These are phyloP conservation scores for Plebejus anna DNA, from an alignment of 2,888 invertebrate species.

Conservation along the genomic window DNA sequence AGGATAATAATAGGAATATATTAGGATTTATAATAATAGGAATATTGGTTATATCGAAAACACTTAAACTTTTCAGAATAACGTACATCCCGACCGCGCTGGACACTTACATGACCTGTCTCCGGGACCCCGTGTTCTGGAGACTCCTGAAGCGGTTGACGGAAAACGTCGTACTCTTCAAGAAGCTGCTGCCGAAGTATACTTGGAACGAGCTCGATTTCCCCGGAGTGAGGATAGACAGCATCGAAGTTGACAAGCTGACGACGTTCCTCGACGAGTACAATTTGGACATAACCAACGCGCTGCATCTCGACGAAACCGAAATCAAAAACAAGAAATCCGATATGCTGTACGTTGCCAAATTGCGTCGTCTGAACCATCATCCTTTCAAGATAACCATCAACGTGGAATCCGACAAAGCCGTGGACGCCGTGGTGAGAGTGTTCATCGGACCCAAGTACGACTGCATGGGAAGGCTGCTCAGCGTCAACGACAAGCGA, in stretches of 20 bases:
- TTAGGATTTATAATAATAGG: too few species aligned
- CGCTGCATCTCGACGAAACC: constrained; percentile 69
- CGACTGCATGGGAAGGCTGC: constrained; percentile 81
- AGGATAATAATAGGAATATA: too few species aligned
- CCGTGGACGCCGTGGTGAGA: constrained; percentile 81
- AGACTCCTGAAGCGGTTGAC: constrained; percentile 82
- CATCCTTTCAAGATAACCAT: constrained; percentile 81
- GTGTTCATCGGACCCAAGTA: constrained; percentile 86
- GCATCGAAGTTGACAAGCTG: constrained; percentile 81
- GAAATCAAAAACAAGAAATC: constrained; percentile 73
- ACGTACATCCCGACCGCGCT: constrained; percentile 80
- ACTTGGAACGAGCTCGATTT: constrained; percentile 79
- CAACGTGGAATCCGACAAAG: constrained; percentile 77
- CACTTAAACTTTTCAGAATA: constrained; percentile 47
- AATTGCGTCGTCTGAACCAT: constrained; percentile 83
- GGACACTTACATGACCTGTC: constrained; percentile 82
- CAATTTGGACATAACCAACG: constrained; percentile 83
- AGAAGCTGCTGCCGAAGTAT: constrained; percentile 80
- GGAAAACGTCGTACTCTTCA: constrained; percentile 79
- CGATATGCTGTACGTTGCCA: constrained; percentile 73
- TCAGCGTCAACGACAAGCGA: constrained; percentile 70
- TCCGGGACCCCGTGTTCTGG: constrained; percentile 88
- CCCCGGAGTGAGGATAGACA: constrained; percentile 82
- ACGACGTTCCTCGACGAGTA: constrained; percentile 85
- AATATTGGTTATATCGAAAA: neutral